Conservation (phyloP, 2,797 vertebrate species). For the Corythornis leucogaster region DNA sequence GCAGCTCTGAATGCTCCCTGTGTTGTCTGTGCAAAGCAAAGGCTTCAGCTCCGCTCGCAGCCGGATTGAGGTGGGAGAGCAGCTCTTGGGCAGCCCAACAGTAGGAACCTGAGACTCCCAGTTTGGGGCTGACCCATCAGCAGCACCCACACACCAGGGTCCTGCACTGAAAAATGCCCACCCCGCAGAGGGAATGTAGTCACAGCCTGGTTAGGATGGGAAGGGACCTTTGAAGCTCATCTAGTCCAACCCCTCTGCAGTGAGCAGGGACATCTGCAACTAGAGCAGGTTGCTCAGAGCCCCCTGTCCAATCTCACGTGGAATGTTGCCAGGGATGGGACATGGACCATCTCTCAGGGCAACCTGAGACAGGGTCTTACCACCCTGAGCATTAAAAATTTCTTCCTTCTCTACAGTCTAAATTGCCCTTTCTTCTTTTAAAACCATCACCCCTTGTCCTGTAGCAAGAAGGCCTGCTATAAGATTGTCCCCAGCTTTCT, state of each 20-base stretch:
- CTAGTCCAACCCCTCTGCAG: not conserved
- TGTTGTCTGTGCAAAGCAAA: not conserved
- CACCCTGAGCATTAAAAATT: not conserved
- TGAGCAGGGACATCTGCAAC: not conserved
- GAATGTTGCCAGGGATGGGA: not conserved
- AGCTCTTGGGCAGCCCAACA: not conserved
- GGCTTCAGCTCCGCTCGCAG: not conserved
- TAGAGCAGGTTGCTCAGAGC: not conserved
- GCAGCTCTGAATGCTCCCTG: slow-evolving; percentile 18
- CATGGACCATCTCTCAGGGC: not conserved
- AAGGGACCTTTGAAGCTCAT: not conserved
- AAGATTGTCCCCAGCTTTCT: not conserved
- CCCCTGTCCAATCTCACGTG: not conserved
- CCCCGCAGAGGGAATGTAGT: fast-evolving
- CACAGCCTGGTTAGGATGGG: not conserved
- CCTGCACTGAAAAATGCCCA: fast-evolving
- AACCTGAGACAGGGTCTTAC: not conserved
- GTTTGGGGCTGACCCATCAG: not conserved
- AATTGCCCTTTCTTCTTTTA: not conserved
- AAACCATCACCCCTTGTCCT: not conserved
- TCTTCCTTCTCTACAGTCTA: not conserved
- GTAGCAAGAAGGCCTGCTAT: not conserved
- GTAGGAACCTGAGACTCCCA: not conserved
- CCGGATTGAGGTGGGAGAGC: not conserved
- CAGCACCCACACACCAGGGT: not conserved